These are phyloP conservation scores for Drosophila kanekoi DNA, from an alignment of 2,888 invertebrate species.

Conservation along the genomic window DNA sequence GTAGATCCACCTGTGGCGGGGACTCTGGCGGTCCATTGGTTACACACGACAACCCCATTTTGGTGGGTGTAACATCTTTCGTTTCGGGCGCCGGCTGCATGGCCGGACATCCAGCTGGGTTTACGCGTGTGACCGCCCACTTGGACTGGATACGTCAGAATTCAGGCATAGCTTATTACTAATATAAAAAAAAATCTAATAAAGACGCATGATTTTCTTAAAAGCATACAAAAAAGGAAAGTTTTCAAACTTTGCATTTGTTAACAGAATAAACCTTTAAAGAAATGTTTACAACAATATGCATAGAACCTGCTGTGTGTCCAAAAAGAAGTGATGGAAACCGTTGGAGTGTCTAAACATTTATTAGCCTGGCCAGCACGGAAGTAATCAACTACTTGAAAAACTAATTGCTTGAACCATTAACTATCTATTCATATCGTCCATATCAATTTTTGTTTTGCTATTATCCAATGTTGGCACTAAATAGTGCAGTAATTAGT, in stretches of 20 bases:
- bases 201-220: slow-evolving; percentile 2
- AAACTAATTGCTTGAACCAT: slow-evolving; percentile 26
- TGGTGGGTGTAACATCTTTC: slow-evolving; percentile 61
- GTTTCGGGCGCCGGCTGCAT: slow-evolving; percentile 45
- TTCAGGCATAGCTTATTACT: slow-evolving; percentile 52
- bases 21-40: slow-evolving; percentile 84
- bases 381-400: neutral
- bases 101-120: slow-evolving; percentile 54
- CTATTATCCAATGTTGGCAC: neutral
- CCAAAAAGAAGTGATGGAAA: no score
- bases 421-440: slow-evolving; percentile 1
- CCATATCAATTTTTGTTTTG: neutral
- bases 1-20: slow-evolving; percentile 83
- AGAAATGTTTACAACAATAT: no score
- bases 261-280: no score
- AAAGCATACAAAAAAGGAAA: neutral
- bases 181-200: slow-evolving; percentile 3
- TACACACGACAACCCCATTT: slow-evolving; percentile 40
- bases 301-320: no score
- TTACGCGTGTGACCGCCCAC: slow-evolving; percentile 60
- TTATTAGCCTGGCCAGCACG: no score
- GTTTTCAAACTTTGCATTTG: no score
- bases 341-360: neutral
- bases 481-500: neutral
- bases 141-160: slow-evolving; percentile 69